phyloP scores from a whole-genome alignment of 2,888 invertebrate genomes.

The Tinea semifulvella region DNA sequence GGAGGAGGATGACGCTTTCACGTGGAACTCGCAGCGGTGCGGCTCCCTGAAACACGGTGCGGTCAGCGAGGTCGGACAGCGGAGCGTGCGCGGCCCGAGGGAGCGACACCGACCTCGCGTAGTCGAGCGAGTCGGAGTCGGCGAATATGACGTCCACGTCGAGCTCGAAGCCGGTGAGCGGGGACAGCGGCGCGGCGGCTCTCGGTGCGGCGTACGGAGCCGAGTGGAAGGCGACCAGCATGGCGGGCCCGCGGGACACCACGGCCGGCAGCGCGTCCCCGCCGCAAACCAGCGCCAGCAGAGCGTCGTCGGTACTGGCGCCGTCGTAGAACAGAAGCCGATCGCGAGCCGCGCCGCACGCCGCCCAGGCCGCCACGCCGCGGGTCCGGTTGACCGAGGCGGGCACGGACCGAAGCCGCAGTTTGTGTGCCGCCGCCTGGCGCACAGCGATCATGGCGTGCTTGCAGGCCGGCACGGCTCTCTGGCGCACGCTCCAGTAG shows the following conservation, averaged over 20 bases:
- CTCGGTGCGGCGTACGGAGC: constrained; percentile 84
- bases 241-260: constrained; percentile 74
- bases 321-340: constrained; percentile 89
- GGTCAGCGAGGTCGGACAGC: not conserved
- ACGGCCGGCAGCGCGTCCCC: constrained; percentile 87
- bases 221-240: constrained; percentile 89
- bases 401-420: constrained; percentile 73
- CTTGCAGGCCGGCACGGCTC: constrained; percentile 87
- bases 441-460: constrained; percentile 90
- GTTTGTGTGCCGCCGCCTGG: constrained; percentile 78
- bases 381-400: constrained; percentile 26
- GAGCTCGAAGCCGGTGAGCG: constrained; percentile 83
- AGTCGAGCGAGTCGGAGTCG: constrained; percentile 87
- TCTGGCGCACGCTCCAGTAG: constrained; percentile 86
- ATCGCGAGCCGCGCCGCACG: constrained; percentile 84
- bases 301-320: constrained; percentile 81
- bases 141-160: constrained; percentile 87
- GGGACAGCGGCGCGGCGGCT: constrained; percentile 65
- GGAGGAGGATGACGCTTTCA: constrained; percentile 76
- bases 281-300: constrained; percentile 87
- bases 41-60: constrained; percentile 41
- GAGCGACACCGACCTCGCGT: constrained; percentile 60
- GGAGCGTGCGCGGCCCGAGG: not conserved
- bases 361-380: constrained; percentile 82
- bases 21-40: constrained; percentile 76